Conservation (phyloP, 2,113 vertebrate species). For the Pygoscelis antarcticus region DNA sequence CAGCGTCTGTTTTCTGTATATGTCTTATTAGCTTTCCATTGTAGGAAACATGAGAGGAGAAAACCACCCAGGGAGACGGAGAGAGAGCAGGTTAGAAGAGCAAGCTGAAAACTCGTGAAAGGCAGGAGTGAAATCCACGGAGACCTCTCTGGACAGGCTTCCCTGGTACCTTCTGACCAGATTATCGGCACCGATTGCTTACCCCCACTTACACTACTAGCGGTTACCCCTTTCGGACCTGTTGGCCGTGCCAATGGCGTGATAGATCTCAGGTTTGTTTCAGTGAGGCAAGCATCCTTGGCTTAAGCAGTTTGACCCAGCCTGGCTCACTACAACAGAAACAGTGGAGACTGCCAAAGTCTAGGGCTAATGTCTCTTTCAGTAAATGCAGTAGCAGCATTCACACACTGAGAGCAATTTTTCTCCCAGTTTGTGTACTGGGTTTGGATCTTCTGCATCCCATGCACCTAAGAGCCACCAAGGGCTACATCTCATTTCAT, state of each 20-base stretch:
- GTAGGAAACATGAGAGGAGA: neutral
- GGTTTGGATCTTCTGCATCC: neutral
- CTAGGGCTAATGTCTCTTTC: neutral
- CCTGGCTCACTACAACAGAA: neutral
- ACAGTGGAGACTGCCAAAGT: neutral
- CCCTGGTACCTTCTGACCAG: neutral
- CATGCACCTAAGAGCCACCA: neutral
- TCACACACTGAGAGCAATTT: neutral
- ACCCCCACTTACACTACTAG: neutral
- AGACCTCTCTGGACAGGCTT: neutral
- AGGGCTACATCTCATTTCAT: neutral
- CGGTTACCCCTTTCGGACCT: neutral
- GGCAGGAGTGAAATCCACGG: neutral
- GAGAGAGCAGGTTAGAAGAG: neutral
- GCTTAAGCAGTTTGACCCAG: neutral
- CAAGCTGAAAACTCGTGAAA: neutral
- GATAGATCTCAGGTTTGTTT: neutral
- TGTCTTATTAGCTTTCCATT: neutral
- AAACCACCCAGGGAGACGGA: slow-evolving; percentile 10
- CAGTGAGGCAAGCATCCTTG: neutral
- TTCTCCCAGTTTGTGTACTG: neutral
- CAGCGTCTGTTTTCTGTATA: slow-evolving; percentile 17
- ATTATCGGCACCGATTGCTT: neutral
- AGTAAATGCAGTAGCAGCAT: neutral
- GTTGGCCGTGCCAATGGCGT: neutral